A percentile compares a stretch with the other conserved stretches of the same genome.
Conservation (phyloP, 1,140 invertebrate species). For the Plectrocnemia conspersa region DNA sequence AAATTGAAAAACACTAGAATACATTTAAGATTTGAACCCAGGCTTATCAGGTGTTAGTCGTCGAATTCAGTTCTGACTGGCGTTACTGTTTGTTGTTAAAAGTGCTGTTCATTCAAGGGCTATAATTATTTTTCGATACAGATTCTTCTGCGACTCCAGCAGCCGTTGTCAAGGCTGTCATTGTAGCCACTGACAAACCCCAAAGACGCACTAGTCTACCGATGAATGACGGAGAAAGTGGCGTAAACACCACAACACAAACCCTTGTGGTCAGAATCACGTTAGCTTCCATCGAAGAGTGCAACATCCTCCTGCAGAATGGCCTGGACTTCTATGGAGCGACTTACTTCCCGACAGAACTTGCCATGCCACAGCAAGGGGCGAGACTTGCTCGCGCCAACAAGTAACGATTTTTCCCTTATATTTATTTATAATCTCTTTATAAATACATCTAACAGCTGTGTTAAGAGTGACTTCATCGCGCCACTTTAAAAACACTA, state of each 20-base stretch:
- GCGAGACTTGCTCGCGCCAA: conserved; percentile 52
- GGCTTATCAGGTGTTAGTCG: too few relatives aligned
- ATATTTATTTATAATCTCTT: conserved; percentile 20
- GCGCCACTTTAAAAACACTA: too few relatives aligned
- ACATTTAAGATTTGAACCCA: too few relatives aligned
- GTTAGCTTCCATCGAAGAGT: conserved; percentile 73
- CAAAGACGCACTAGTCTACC: conserved; percentile 46
- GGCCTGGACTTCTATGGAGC: conserved; percentile 81
- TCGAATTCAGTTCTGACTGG: too few relatives aligned
- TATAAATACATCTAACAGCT: background rate
- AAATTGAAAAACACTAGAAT: too few relatives aligned
- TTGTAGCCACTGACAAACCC: conserved; percentile 41
- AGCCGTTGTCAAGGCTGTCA: conserved; percentile 39
- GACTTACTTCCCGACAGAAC: conserved; percentile 78
- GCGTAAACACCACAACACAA: conserved; percentile 47
- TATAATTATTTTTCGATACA: too few relatives aligned
- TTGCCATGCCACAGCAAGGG: conserved; percentile 57
- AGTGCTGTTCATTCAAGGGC: too few relatives aligned
- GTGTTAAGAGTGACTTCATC: too few relatives aligned
- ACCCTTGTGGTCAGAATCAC: conserved; percentile 65
- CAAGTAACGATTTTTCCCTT: conserved; percentile 37
- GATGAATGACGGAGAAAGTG: conserved; percentile 49
- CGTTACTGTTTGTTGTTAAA: too few relatives aligned
- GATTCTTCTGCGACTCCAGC: too few relatives aligned
- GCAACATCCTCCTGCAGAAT: conserved; percentile 71